These are phyloP conservation scores for Drosophila nasuta DNA, from an alignment of 1,140 invertebrate species.

Conservation along the genomic window DNA sequence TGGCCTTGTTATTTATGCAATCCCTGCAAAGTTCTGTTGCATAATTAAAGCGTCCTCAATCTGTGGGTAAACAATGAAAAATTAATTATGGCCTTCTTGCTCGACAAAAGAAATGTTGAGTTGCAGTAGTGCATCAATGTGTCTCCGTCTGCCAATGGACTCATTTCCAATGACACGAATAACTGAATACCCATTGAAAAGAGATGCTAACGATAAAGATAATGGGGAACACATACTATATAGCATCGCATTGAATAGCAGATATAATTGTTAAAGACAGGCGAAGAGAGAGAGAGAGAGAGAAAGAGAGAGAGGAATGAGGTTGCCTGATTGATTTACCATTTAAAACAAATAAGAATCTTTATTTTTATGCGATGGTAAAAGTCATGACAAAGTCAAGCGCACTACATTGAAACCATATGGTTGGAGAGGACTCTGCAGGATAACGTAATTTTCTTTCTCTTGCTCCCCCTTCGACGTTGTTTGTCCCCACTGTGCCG, in stretches of 20 bases:
- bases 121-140: neutral
- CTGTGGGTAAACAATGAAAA: conserved; percentile 49
- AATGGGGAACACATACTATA: neutral
- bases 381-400: neutral
- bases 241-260: neutral
- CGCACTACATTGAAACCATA: neutral
- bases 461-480: neutral
- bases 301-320: too few species aligned
- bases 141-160: neutral
- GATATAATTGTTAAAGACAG: neutral
- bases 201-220: conserved; percentile 8
- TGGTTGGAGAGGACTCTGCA: too few species aligned
- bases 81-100: conserved; percentile 49
- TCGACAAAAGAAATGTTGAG: conserved; percentile 17
- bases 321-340: conserved; percentile 13
- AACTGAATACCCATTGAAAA: neutral
- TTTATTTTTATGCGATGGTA: neutral
- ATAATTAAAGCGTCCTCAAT: conserved; percentile 37
- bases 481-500: neutral
- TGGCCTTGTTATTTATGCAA: conserved; percentile 8
- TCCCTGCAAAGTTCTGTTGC: neutral
- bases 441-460: conserved; percentile 2
- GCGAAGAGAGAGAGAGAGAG: too few species aligned
- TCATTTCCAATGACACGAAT: conserved; percentile 23
- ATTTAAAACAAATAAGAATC: conserved; percentile 6